These are phyloP conservation scores for Sericinus montela DNA, from an alignment of 2,888 invertebrate genomes.

Conservation along the genomic window DNA sequence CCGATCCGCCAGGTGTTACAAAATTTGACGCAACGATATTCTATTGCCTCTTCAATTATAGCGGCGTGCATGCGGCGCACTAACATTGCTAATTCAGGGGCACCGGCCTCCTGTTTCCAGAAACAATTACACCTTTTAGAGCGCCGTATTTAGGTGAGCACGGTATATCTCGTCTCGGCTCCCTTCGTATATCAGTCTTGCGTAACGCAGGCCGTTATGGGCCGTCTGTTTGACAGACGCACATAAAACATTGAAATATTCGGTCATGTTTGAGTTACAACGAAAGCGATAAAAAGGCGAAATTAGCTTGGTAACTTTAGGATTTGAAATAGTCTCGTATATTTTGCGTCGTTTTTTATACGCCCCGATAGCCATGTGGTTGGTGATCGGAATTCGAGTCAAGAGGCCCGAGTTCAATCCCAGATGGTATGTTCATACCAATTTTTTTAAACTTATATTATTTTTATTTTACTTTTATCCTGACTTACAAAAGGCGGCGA, in stretches of 20 bases:
- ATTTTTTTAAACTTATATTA: no score
- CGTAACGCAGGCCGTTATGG: slow-evolving; percentile 37
- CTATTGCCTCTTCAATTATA: slow-evolving; percentile 35
- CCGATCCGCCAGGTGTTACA: slow-evolving; percentile 24
- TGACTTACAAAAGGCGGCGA: no score
- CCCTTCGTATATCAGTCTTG: slow-evolving; percentile 33
- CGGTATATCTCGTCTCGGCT: slow-evolving; percentile 25
- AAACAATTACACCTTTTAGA: slow-evolving; percentile 64
- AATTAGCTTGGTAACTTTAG: background rate
- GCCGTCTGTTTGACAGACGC: slow-evolving; percentile 60
- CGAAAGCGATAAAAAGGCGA: slow-evolving; percentile 36
- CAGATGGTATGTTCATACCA: no score
- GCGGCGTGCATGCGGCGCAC: slow-evolving; percentile 26
- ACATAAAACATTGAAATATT: slow-evolving; percentile 47
- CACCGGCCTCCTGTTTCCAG: slow-evolving; percentile 43
- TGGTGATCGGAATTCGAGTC: no score
- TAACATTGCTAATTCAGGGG: slow-evolving; percentile 49
- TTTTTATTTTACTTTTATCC: no score
- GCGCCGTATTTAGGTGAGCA: slow-evolving; percentile 47
- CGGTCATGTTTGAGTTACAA: slow-evolving; percentile 45
- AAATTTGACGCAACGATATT: slow-evolving; percentile 23
- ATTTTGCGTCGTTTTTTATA: no score
- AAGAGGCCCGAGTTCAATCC: no score
- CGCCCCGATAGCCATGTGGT: no score
- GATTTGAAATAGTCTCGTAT: no score